Base-by-base conservation (phyloP, 2,113 vertebrate species). In the Phaethon lepturus region DNA sequence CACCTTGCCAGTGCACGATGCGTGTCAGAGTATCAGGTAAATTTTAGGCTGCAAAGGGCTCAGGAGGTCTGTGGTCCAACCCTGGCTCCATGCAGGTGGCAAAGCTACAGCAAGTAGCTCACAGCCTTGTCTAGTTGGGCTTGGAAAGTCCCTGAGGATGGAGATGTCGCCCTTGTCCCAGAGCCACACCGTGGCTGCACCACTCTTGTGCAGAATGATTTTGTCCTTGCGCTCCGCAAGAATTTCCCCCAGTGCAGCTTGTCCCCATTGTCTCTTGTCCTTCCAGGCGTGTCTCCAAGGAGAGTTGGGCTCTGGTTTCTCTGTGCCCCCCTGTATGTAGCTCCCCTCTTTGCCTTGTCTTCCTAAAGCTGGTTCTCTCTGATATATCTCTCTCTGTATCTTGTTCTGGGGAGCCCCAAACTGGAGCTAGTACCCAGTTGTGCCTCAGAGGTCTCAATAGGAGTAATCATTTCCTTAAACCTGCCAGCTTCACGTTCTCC, bases 1-100 rank as follows among this genome's bases (percentile, higher is more conserved):
- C 22, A 44, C 58, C 25, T 31, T 0, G 0, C 53, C 35, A 40
- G 33, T 45, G 23, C 29, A 35, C 13, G 33, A 45, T 2, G 3
- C 13, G 4, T 7, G 19, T 10, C 35, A 71, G 53, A 87, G 17
- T 17, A 56, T 11, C 60, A 62, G 17, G 18, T 77, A 67, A 25
- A 53, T 59, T 86, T 74, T 47, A 68, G 64, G 63, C n/a, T 87
- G 55, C 20, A 80, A 84, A 38, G 50, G 10, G 22, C 24, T 91
- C 2, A 1, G 42, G 50, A 53, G n/a, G 8, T 62, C 72, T 45
- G 9, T 2, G 2, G 56, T 67, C 24, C 62, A 82, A 42, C 1
- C 4, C 31, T 23, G 67, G 49, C 25, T 91, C 40, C 6, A 12
- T 3, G 10, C 44, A 79, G 40, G 24, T 60, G 58, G 67, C 29